A percentile compares a stretch with the other conserved stretches of the same genome.
phyloP scores from a whole-genome alignment of 2,113 vertebrate species.

The Accipiter cooperii region DNA sequence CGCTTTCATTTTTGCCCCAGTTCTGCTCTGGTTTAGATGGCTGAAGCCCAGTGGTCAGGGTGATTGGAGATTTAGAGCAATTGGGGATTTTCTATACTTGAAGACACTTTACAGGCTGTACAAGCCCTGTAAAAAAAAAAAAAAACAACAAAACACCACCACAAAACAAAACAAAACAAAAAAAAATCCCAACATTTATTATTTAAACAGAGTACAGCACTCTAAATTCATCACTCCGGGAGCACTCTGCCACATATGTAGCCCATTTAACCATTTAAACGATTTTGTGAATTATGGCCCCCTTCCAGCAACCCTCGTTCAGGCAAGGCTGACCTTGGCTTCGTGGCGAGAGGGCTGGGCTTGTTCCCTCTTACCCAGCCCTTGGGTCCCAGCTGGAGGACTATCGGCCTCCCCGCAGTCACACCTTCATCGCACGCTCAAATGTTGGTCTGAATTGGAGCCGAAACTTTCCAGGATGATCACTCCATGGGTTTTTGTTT shows the following conservation, averaged over 20 bases:
- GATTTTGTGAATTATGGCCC: background rate
- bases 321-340: background rate
- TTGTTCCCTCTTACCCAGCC: background rate
- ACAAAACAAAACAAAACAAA: background rate
- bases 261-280: conserved; percentile 50
- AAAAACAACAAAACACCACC: background rate
- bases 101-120: conserved; percentile 23
- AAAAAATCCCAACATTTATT: background rate
- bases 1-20: background rate
- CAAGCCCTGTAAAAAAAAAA: background rate
- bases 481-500: background rate
- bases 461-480: background rate
- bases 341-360: background rate
- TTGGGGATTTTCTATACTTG: background rate
- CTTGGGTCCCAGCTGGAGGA: background rate
- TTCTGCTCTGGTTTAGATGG: background rate
- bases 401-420: background rate
- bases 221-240: conserved; percentile 39
- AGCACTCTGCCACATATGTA: conserved; percentile 37
- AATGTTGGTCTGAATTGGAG: background rate
- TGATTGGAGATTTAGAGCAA: background rate
- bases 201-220: conserved; percentile 47
- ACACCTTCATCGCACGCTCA: background rate
- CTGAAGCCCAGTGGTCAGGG: background rate
- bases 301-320: background rate